These are phyloP conservation scores for Amphiprion clarkii DNA, from an alignment of 2,797 vertebrate species.

Conservation along the genomic window DNA sequence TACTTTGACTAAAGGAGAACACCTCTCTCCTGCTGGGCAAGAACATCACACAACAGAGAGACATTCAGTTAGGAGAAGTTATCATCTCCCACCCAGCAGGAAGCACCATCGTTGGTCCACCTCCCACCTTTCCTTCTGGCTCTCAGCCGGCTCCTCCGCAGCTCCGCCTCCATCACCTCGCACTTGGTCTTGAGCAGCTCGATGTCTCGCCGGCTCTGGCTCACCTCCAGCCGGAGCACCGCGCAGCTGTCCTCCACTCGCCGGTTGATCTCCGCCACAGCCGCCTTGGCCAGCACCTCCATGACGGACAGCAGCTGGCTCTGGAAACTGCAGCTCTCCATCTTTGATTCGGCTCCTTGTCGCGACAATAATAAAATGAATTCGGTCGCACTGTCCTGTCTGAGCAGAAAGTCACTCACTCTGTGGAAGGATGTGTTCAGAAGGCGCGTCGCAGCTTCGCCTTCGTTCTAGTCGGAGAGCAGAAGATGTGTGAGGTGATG, in stretches of 20 bases:
- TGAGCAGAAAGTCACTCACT: neutral
- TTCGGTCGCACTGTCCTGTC: neutral
- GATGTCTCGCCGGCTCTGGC: slow-evolving; percentile 80
- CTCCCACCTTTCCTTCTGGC: slow-evolving; percentile 66
- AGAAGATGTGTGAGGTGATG: rapidly evolving
- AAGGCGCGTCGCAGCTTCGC: rapidly evolving
- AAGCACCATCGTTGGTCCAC: no score
- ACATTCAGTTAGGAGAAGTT: neutral
- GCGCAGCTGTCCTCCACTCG: slow-evolving; percentile 82
- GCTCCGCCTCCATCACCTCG: slow-evolving; percentile 78
- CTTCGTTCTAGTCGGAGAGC: rapidly evolving
- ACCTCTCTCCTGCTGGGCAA: slow-evolving; percentile 43
- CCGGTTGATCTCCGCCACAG: slow-evolving; percentile 80
- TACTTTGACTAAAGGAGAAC: slow-evolving; percentile 39
- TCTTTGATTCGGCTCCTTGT: slow-evolving; percentile 4
- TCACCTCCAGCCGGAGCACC: slow-evolving; percentile 79
- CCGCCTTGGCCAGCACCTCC: slow-evolving; percentile 82
- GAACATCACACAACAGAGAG: neutral
- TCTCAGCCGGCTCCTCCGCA: slow-evolving; percentile 72
- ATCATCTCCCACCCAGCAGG: no score
- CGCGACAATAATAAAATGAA: neutral
- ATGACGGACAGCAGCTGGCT: slow-evolving; percentile 81
- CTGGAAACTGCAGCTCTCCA: slow-evolving; percentile 78
- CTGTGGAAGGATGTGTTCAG: neutral
- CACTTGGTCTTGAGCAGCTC: slow-evolving; percentile 78